Base-by-base conservation (phyloP, 2,113 vertebrate species). In the Megalops atlanticus region DNA sequence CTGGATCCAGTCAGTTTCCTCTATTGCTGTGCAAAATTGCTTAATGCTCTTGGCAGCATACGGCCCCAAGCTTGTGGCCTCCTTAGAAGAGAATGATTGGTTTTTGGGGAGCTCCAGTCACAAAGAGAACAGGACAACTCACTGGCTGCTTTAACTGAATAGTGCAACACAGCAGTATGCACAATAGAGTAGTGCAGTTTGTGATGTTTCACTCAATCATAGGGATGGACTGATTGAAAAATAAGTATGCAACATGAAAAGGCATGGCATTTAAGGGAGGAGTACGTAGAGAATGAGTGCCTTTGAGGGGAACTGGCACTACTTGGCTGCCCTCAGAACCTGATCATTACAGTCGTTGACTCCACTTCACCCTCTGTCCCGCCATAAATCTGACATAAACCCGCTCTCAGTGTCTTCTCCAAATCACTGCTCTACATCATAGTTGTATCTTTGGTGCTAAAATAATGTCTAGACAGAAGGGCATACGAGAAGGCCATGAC, bases 261-360 rank as follows among this genome's bases (percentile, higher is more conserved):
- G 40, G 27, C 18, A 24, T 11, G n/a, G 7, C 2, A n/a, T 64
- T 27, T 10, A 11, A 64, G 58, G n/a, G 58, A 64, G 74, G 1
- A 58, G 47, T 12, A 64, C 73, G 74, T 27, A 78, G 24, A 69
- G 18, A 52, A 77, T 0, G 58, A 72, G 58, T 69, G 21, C 52
- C 81, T 74, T 52, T 47, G 69, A 82, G 31, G 40, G 69, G 38
- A 69, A 82, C 78, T 4, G 40, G 36, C 43, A 79, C 41, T 73
- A 15, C 10, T 68, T 18, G 40, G 11, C 33, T 41, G 3, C 64
- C 27, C 38, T 78, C 64, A 54, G 41, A 72, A 35, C 52, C 52
- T 58, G 52, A 58, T 5, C 52, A 58, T 4, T 31, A 10, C 7
- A 64, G 27, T 31, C 52, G n/a, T 58, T 58, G n/a, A n/a, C n/a